phyloP scores from a whole-genome alignment of 2,888 invertebrate species.

The Peribatodes rhomboidaria region DNA sequence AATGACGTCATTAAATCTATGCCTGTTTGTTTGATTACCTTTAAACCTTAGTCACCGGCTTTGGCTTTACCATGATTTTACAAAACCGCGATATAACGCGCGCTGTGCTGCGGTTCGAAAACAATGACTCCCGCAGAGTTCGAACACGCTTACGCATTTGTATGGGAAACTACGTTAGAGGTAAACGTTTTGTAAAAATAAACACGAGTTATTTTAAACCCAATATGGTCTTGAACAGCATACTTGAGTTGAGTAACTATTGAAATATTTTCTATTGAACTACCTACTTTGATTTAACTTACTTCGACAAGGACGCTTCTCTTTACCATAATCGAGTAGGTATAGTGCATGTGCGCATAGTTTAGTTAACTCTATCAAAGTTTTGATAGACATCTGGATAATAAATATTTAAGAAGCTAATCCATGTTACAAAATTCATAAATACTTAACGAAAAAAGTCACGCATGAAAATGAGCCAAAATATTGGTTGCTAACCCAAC shows the following conservation, averaged over 20 bases:
- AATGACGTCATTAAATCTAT: conserved; percentile 10
- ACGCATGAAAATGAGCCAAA: too few relatives aligned
- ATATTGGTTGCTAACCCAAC: too few relatives aligned
- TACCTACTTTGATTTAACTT: too few relatives aligned
- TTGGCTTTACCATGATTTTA: conserved; percentile 27
- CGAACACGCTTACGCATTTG: conserved; percentile 3
- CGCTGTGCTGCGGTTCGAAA: conserved; percentile 30
- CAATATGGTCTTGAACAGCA: conserved; percentile 1
- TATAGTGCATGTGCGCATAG: too few relatives aligned
- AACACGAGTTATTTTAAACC: conserved; percentile 27
- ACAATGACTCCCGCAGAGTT: conserved; percentile 56
- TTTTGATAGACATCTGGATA: too few relatives aligned
- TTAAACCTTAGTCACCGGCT: conserved; percentile 26
- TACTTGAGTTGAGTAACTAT: not conserved
- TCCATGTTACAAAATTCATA: too few relatives aligned
- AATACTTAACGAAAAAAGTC: too few relatives aligned
- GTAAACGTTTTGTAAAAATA: conserved; percentile 36
- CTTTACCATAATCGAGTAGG: too few relatives aligned
- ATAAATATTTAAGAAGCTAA: too few relatives aligned
- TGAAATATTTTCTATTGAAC: too few relatives aligned
- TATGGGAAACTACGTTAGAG: conserved; percentile 39
- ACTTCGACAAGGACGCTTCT: too few relatives aligned
- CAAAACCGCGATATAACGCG: conserved; percentile 26
- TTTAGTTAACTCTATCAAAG: too few relatives aligned
- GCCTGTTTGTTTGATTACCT: not conserved